These are phyloP conservation scores for Atta cephalotes DNA, from an alignment of 1,140 invertebrate species.

Conservation along the genomic window DNA sequence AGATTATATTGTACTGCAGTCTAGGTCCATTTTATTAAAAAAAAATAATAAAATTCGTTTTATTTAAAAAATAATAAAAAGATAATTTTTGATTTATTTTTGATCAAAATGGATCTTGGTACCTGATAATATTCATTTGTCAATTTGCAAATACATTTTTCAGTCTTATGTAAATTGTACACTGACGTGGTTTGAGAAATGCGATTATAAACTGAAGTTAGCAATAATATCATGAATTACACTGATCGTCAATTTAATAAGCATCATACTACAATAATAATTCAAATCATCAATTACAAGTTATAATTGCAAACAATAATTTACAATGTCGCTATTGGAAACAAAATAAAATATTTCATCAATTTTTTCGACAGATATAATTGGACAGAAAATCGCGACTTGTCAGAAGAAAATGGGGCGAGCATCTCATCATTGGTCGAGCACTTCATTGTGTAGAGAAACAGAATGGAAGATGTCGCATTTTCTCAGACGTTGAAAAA, in stretches of 20 bases:
- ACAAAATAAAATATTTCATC: background rate
- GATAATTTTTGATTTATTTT: no score
- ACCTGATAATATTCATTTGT: no score
- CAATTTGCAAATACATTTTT: no score
- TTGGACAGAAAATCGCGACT: background rate
- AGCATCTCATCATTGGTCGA: no score
- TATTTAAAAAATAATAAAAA: no score
- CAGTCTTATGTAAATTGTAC: no score
- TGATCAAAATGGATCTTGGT: no score
- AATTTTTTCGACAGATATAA: background rate
- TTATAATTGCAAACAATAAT: background rate
- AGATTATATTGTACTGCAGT: background rate
- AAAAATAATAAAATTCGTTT: background rate
- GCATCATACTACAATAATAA: background rate
- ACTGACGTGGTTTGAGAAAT: no score
- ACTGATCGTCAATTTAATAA: no score
- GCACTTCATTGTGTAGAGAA: background rate
- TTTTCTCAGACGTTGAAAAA: constrained; percentile 60
- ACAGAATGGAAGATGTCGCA: constrained; percentile 13
- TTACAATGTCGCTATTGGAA: background rate
- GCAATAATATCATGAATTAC: no score
- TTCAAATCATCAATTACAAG: background rate
- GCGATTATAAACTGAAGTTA: no score
- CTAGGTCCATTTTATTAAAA: background rate
- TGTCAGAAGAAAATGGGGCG: background rate